Percentiles rank a stretch among this genome's conserved stretches.
phyloP scores from a whole-genome alignment of 2,113 vertebrate genomes.

The Crotalus viridis region DNA sequence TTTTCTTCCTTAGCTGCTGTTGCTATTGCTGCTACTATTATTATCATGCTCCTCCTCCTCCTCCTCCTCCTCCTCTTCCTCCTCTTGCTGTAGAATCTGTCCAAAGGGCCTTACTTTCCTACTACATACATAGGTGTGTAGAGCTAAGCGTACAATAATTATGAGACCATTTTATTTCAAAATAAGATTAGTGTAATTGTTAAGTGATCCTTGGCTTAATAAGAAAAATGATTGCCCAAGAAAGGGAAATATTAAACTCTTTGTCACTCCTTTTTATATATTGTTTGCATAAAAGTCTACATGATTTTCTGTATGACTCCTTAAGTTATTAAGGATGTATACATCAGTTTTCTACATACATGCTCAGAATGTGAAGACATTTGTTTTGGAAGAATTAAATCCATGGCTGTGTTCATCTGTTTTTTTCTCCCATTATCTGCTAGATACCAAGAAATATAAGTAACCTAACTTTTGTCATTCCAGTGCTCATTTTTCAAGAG shows the following conservation, averaged over 20 bases:
- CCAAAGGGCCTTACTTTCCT: neutral
- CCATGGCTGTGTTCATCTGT: constrained; percentile 9
- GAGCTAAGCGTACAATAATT: neutral
- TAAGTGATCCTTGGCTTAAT: neutral
- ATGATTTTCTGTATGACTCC: neutral
- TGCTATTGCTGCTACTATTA: neutral
- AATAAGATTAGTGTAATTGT: neutral
- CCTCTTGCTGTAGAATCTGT: neutral
- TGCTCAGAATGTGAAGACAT: constrained; percentile 32
- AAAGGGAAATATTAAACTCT: neutral
- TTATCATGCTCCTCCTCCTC: neutral
- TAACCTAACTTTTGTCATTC: neutral
- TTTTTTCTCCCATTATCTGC: constrained; percentile 35
- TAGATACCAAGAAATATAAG: constrained; percentile 19
- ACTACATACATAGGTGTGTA: neutral
- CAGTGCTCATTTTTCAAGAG: constrained; percentile 22
- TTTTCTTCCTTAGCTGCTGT: neutral
- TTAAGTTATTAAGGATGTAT: neutral
- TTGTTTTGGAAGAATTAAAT: neutral
- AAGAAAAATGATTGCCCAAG: neutral
- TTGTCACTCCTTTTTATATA: neutral
- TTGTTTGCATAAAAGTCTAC: constrained; percentile 13
- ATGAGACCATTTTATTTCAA: neutral
- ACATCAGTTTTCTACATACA: neutral
- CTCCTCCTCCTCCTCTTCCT: neutral